Percentiles rank a stretch among this genome's conserved stretches.
Conservation (phyloP, 2,888 invertebrate species). For the Euplexia lucipara region DNA sequence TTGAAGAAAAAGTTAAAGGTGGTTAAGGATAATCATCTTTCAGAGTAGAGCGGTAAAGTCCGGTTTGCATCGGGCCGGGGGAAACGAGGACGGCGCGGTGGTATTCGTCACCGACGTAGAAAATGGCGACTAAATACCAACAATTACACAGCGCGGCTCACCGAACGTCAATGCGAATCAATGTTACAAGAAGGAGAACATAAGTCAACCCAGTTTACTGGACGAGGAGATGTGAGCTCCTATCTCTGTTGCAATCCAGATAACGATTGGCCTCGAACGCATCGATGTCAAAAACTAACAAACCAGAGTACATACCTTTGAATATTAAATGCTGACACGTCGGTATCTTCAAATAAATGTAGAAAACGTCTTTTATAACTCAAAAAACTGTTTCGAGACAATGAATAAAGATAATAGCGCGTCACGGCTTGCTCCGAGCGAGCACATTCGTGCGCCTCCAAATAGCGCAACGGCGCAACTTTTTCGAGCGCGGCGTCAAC, state of each 20-base stretch:
- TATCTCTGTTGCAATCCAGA: conserved; percentile 75
- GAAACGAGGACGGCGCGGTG: conserved; percentile 87
- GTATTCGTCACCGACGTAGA: conserved; percentile 90
- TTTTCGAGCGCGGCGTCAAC: conserved; percentile 91
- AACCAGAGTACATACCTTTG: conserved; percentile 78
- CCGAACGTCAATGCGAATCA: conserved; percentile 76
- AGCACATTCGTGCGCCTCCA: conserved; percentile 89
- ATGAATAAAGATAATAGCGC: conserved; percentile 84
- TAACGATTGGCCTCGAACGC: conserved; percentile 74
- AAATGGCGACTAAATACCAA: conserved; percentile 91
- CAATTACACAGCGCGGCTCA: conserved; percentile 84
- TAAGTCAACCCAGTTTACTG: conserved; percentile 67
- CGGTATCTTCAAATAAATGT: conserved; percentile 69
- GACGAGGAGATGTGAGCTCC: conserved; percentile 69
- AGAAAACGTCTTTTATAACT: conserved; percentile 72
- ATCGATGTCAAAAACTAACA: conserved; percentile 64
- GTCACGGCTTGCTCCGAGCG: conserved; percentile 84
- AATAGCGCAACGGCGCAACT: conserved; percentile 91
- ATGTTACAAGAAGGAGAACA: conserved; percentile 73
- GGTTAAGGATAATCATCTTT: conserved; percentile 81
- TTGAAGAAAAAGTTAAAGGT: conserved; percentile 74
- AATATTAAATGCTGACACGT: conserved; percentile 66
- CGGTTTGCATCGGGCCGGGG: conserved; percentile 78
- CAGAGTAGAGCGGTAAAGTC: conserved; percentile 84
- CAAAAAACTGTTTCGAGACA: conserved; percentile 79